These are phyloP conservation scores for Mactromeris polynyma DNA, from an alignment of 2,888 invertebrate species.

Conservation along the genomic window DNA sequence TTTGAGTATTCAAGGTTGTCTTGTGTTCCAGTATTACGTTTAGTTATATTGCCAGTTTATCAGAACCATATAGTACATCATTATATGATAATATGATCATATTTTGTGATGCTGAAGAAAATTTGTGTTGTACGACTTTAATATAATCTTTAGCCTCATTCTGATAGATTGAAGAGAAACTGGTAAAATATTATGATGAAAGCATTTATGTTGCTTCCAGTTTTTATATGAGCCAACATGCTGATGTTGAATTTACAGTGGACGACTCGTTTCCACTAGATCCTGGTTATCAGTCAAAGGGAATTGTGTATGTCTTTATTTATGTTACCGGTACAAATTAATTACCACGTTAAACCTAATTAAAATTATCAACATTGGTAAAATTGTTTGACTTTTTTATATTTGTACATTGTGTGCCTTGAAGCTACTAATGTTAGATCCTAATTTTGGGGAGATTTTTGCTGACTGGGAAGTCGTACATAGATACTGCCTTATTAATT, in stretches of 20 bases:
- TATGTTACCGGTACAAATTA: conserved; percentile 41
- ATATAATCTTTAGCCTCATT: neutral
- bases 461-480: too few species aligned
- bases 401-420: too few species aligned
- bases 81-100: neutral
- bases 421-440: too few species aligned
- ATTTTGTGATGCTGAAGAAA: neutral
- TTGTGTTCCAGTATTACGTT: neutral
- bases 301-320: conserved; percentile 40
- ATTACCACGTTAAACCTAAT: conserved; percentile 57
- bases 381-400: too few species aligned
- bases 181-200: neutral
- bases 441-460: too few species aligned
- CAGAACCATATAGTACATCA: neutral
- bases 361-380: conserved; percentile 53
- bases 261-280: neutral
- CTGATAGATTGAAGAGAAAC: neutral
- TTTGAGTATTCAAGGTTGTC: neutral
- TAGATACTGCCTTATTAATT: too few species aligned
- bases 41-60: neutral
- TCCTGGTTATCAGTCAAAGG: conserved; percentile 18
- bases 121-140: neutral
- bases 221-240: neutral
- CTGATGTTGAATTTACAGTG: conserved; percentile 1
- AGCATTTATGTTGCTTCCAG: conserved; percentile 1